Percentiles rank a stretch among this genome's conserved stretches.
phyloP scores from a whole-genome alignment of 2,113 vertebrate genomes.

The Ursus arctos region DNA sequence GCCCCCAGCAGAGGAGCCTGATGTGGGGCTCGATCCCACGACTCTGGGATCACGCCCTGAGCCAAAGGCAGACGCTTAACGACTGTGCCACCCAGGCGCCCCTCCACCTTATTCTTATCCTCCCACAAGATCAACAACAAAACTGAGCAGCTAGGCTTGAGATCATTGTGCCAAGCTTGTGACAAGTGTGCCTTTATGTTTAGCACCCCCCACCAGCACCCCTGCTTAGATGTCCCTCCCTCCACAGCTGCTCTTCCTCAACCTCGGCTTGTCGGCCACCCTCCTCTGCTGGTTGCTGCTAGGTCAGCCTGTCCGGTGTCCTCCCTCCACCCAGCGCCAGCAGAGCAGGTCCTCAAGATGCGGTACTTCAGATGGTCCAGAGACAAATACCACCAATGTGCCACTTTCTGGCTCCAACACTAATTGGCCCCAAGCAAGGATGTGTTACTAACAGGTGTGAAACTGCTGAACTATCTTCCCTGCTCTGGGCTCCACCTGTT shows the following conservation, averaged over 20 bases:
- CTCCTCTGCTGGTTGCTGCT: not conserved
- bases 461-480: not conserved
- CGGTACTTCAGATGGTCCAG: not conserved
- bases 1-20: too few species aligned
- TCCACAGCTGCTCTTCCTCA: not conserved
- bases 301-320: not conserved
- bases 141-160: not conserved
- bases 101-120: not conserved
- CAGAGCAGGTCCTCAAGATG: not conserved
- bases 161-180: rapidly evolving
- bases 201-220: rapidly evolving
- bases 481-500: not conserved
- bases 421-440: too few species aligned
- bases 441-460: not conserved
- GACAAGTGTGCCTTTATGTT: rapidly evolving
- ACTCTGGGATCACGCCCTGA: too few species aligned
- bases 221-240: not conserved
- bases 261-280: not conserved
- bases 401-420: not conserved
- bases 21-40: too few species aligned
- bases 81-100: too few species aligned
- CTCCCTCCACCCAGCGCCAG: not conserved
- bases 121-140: not conserved
- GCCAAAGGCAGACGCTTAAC: too few species aligned
- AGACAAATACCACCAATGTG: rapidly evolving